A percentile compares a stretch with the other conserved stretches of the same genome.
Conservation (phyloP, 2,797 vertebrate species). For the Enteromius thamalakanensis region DNA sequence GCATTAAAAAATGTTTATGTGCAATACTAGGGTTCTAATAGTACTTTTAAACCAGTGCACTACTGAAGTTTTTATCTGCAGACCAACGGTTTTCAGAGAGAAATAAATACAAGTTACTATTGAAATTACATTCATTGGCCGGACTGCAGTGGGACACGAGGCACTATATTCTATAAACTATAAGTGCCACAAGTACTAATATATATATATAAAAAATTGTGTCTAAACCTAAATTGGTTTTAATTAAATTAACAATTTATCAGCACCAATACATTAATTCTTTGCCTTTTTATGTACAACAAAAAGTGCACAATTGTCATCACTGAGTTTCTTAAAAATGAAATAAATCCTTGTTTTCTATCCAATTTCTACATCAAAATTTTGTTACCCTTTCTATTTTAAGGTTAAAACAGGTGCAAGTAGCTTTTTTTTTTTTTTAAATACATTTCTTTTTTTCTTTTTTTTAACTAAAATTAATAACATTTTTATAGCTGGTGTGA, state of each 20-base stretch:
- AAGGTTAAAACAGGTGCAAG: not conserved
- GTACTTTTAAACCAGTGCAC: slow-evolving; percentile 1
- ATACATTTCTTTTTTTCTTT: too few relatives aligned
- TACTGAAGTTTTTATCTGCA: slow-evolving; percentile 1
- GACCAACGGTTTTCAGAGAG: not conserved
- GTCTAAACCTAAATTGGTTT: not conserved
- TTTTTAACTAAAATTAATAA: not conserved
- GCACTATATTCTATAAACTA: not conserved
- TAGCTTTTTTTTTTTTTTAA: not conserved
- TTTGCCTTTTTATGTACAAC: slow-evolving; percentile 15
- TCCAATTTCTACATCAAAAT: not conserved
- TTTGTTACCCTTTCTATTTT: not conserved
- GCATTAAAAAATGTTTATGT: not conserved
- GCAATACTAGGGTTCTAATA: not conserved
- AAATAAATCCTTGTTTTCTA: not conserved
- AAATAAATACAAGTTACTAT: not conserved
- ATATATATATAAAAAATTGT: not conserved
- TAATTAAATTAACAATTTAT: slow-evolving; percentile 1
- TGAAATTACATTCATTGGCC: slow-evolving; percentile 50
- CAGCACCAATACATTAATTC: not conserved
- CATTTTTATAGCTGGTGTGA: not conserved
- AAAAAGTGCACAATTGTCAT: slow-evolving; percentile 22
- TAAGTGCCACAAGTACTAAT: not conserved
- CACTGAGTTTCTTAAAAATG: not conserved
- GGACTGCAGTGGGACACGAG: slow-evolving; percentile 17